These are phyloP conservation scores for Hyposmocoma kahamanoa DNA, from an alignment of 1,140 invertebrate genomes.

Conservation along the genomic window DNA sequence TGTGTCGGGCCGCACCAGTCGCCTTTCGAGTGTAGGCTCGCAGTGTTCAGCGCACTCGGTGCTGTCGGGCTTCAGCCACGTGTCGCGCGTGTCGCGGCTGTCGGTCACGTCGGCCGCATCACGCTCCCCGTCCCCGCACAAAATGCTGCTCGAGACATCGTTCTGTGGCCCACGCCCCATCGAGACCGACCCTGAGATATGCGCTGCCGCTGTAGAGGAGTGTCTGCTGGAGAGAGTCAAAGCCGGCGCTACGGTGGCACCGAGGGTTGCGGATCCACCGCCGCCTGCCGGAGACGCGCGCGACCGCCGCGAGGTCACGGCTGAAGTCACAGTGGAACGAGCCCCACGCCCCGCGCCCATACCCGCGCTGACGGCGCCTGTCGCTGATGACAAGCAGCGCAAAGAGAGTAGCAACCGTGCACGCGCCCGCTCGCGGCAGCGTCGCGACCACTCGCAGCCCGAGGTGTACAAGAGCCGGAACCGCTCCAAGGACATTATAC, in stretches of 20 bases:
- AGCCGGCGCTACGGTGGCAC: slow-evolving; percentile 35
- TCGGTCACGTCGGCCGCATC: slow-evolving; percentile 81
- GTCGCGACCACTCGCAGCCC: slow-evolving; percentile 33
- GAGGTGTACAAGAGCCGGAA: slow-evolving; percentile 43
- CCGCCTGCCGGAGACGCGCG: slow-evolving; percentile 66
- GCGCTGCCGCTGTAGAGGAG: slow-evolving; percentile 47
- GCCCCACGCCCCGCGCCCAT: slow-evolving; percentile 13
- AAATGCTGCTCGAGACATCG: slow-evolving; percentile 90
- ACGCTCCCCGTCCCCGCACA: slow-evolving; percentile 89
- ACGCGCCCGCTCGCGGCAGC: slow-evolving; percentile 36
- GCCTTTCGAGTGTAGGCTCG: slow-evolving; percentile 85
- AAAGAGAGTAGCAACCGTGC: slow-evolving; percentile 52
- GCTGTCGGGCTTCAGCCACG: slow-evolving; percentile 62
- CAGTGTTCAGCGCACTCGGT: slow-evolving; percentile 77
- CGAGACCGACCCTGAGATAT: slow-evolving; percentile 72
- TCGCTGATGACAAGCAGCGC: slow-evolving; percentile 43
- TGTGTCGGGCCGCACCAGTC: slow-evolving; percentile 86
- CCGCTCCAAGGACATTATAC: slow-evolving; percentile 70
- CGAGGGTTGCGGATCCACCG: slow-evolving; percentile 48
- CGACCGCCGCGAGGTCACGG: slow-evolving; percentile 48
- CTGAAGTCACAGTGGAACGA: slow-evolving; percentile 50
- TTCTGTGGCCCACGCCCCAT: slow-evolving; percentile 88
- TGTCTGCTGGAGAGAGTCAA: slow-evolving; percentile 48
- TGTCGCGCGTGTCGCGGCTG: slow-evolving; percentile 75
- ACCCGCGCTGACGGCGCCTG: slow-evolving; percentile 8